phyloP scores from a whole-genome alignment of 2,113 vertebrate genomes.

The Paradoxurus hermaphroditus region DNA sequence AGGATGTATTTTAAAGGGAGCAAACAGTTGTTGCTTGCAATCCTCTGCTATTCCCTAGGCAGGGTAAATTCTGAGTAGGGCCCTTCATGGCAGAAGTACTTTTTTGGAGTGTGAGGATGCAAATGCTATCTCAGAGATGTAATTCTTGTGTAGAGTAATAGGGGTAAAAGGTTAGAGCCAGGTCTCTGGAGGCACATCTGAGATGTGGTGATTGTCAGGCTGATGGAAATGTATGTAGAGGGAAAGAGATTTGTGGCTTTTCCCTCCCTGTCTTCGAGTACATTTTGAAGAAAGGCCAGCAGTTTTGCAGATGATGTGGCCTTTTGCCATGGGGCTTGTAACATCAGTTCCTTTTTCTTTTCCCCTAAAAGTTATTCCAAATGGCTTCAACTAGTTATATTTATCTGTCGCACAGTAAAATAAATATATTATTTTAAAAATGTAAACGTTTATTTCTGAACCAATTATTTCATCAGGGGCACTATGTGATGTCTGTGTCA shows the following conservation, averaged over 20 bases:
- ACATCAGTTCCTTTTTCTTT: no score
- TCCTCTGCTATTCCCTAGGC: neutral
- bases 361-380: no score
- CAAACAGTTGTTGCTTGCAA: neutral
- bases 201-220: neutral
- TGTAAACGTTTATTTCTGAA: no score
- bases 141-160: neutral
- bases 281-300: no score
- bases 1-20: neutral
- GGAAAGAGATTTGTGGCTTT: neutral
- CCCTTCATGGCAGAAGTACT: neutral
- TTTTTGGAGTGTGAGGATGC: neutral
- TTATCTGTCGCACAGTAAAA: no score
- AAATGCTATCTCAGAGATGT: neutral
- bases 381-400: no score
- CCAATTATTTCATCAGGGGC: no score
- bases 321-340: no score
- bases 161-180: neutral
- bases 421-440: no score
- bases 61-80: neutral
- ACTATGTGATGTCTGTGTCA: no score
- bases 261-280: neutral
- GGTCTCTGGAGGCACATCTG: neutral
- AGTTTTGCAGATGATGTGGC: no score
- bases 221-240: neutral